Evolutionary conservation across 2,888 invertebrate genomes (phyloP), one percentile per base, ranked within the genome.

Genomic region (Yponomeuta malinellus): DNA sequence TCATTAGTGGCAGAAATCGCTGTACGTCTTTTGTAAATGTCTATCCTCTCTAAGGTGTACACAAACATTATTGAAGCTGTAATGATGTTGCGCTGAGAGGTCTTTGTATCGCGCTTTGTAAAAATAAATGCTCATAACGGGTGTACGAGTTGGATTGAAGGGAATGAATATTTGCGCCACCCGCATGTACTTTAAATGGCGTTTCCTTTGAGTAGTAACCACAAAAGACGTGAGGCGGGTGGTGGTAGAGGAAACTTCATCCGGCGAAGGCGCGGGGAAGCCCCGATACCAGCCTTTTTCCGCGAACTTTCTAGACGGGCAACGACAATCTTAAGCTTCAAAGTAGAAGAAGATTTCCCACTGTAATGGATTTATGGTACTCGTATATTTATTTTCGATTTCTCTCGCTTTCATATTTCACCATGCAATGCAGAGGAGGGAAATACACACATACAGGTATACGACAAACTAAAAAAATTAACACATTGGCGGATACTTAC

Each of bases 111-210:
- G 67, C 43, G 43, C 43, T 43, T 12, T 37, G 33, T n/a, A 37
- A 76, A 76, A 77, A 74, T 70, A 79, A 81, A 59, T 15, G 78
- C 79, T 81, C 78, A 74, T 70, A 75, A 78, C 80, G 78, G 78
- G 77, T 76, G 75, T 76, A 83, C 81, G 80, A 80, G 80, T 80
- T 79, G 76, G 75, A 78, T 79, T 78, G 79, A 79, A 78, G 75
- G 80, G 78, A 79, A 81, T 81, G 83, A 84, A 85, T 84, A 83
- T 86, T 84, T 86, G 81, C 85, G 77, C 79, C 77, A 76, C 86
- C 85, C 86, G 85, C 84, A 87, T 87, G 84, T 86, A 86, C 85
- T 87, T 87, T 85, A 86, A 88, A 88, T 88, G 86, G 81, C 84
- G 85, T 86, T 87, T 83, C 84, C 87, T 87, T 87, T 86, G 86